Evolutionary conservation across 2,888 invertebrate species (phyloP).

Genomic region (Parthenolecanium corni): DNA sequence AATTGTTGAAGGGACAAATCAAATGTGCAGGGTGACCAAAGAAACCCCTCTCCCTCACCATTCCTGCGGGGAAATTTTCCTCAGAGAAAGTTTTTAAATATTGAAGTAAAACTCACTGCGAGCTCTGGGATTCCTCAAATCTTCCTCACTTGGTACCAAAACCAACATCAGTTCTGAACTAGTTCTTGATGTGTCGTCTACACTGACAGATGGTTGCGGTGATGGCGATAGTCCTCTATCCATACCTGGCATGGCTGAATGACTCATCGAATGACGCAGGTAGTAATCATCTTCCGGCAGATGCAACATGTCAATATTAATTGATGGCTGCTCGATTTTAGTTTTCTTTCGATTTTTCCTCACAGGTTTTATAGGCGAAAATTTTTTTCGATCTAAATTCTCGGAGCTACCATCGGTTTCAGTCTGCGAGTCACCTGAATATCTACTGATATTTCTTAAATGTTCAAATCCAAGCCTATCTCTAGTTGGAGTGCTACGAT

Average conservation of each 20-base stretch:
- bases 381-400: constrained; percentile 5
- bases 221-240: constrained; percentile 3
- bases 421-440: neutral
- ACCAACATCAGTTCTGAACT: constrained; percentile 76
- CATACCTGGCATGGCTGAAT: neutral
- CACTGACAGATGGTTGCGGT: neutral
- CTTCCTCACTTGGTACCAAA: constrained; percentile 39
- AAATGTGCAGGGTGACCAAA: too few relatives aligned
- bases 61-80: too few relatives aligned
- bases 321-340: neutral
- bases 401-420: constrained; percentile 12
- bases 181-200: constrained; percentile 38
- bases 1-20: too few relatives aligned
- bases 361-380: constrained; percentile 16
- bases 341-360: constrained; percentile 1
- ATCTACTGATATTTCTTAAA: too few relatives aligned
- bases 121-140: constrained; percentile 1
- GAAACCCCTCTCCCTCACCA: too few relatives aligned
- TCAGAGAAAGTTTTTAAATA: too few relatives aligned
- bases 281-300: constrained; percentile 1
- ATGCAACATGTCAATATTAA: neutral
- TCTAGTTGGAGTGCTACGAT: neutral
- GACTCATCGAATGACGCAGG: neutral
- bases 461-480: too few relatives aligned
- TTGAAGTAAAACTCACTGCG: too few relatives aligned